Conservation (phyloP, 2,888 invertebrate species). For the Amiota communis region DNA sequence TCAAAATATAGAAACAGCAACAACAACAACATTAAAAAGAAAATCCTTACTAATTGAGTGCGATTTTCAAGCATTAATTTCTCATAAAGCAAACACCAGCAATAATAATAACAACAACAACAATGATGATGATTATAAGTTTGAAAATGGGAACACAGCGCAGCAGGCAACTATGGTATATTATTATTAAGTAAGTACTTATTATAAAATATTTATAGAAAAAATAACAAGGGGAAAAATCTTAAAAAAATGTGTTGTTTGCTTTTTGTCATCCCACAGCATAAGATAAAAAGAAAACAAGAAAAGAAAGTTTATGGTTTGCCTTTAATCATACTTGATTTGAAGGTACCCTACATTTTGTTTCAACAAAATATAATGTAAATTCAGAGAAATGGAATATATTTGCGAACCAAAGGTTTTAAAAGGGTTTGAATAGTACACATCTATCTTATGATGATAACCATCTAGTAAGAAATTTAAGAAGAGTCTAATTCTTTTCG, state of each 20-base stretch:
- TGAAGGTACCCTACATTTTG: too few relatives aligned
- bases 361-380: too few relatives aligned
- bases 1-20: slow-evolving; percentile 2
- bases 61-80: slow-evolving; percentile 67
- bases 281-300: background rate
- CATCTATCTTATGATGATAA: too few relatives aligned
- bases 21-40: slow-evolving; percentile 60
- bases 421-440: too few relatives aligned
- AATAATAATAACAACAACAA: slow-evolving; percentile 24
- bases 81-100: slow-evolving; percentile 55
- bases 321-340: too few relatives aligned
- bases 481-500: too few relatives aligned
- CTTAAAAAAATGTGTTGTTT: slow-evolving; percentile 17
- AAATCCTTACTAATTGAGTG: slow-evolving; percentile 66
- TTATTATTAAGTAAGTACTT: slow-evolving; percentile 52
- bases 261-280: background rate
- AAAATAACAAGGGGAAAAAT: background rate
- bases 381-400: too few relatives aligned
- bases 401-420: too few relatives aligned
- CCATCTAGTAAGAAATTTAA: too few relatives aligned
- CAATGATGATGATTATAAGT: background rate
- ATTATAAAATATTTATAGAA: background rate
- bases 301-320: background rate
- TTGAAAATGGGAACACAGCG: slow-evolving; percentile 33
- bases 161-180: slow-evolving; percentile 43